Evolutionary conservation across 53 echinoderm and acorn worm species (phyloP).

Genomic region (Arbacia lixula): DNA sequence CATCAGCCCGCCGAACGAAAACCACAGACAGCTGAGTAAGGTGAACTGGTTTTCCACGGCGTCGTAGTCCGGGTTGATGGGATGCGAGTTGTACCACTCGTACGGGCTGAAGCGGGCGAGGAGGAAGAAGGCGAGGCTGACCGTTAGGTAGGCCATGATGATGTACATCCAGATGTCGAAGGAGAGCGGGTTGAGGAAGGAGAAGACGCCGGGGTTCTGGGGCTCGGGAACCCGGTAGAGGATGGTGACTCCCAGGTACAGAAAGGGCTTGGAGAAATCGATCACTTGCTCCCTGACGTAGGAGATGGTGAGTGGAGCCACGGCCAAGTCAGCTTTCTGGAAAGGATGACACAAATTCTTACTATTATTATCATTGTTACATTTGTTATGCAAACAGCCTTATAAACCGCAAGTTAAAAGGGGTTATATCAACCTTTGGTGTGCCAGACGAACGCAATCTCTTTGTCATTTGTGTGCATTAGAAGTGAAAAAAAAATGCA

Average conservation of each 20-base stretch:
- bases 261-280: constrained; percentile 96
- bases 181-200: constrained; percentile 92
- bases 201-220: constrained; percentile 97
- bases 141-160: constrained; percentile 91
- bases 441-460: too few relatives aligned
- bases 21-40: constrained; percentile 96
- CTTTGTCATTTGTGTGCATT: too few relatives aligned
- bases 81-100: constrained; percentile 99
- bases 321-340: constrained; percentile 91
- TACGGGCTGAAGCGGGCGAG: constrained; percentile 97
- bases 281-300: constrained; percentile 89
- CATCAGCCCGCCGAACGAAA: constrained; percentile 98
- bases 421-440: too few relatives aligned
- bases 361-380: too few relatives aligned
- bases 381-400: too few relatives aligned
- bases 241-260: constrained; percentile 95
- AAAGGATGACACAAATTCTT: neutral
- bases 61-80: constrained; percentile 98
- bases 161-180: constrained; percentile 99
- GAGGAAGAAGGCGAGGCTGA: constrained; percentile 89
- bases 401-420: too few relatives aligned
- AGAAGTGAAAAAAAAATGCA: too few relatives aligned
- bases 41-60: constrained; percentile 98
- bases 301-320: constrained; percentile 93
- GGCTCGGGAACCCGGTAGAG: constrained; percentile 91